Conservation (phyloP, 92 coral and sea anemone genomes). For the Nematostella vectensis region DNA sequence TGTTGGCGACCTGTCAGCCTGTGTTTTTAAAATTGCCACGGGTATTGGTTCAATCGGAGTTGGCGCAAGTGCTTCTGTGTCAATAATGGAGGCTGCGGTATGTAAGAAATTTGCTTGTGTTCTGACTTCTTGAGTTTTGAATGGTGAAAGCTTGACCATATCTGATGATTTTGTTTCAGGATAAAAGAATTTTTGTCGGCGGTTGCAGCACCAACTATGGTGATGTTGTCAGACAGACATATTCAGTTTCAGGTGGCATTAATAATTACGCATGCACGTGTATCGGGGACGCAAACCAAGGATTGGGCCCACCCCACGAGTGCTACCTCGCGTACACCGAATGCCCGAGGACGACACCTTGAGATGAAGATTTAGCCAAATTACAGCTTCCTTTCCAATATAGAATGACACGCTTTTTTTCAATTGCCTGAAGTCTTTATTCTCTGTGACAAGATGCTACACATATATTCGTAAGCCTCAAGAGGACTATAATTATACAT, state of each 20-base stretch:
- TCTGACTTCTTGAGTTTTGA: background rate
- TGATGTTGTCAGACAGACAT: background rate
- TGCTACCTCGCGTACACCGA: background rate
- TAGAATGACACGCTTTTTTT: too few relatives aligned
- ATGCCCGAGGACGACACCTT: background rate
- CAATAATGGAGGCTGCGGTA: background rate
- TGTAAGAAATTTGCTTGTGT: too few relatives aligned
- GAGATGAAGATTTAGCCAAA: too few relatives aligned
- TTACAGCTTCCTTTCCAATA: too few relatives aligned
- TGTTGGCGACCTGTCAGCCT: conserved; percentile 3
- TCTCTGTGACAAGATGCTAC: too few relatives aligned
- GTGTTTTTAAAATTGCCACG: background rate
- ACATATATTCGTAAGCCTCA: too few relatives aligned
- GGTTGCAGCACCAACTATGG: background rate
- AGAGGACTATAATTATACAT: too few relatives aligned
- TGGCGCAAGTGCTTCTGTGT: background rate
- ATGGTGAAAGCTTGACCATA: background rate
- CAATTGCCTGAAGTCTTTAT: too few relatives aligned
- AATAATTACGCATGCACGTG: background rate
- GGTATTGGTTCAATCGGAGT: background rate
- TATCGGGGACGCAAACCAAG: background rate
- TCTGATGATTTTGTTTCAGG: background rate
- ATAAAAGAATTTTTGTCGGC: background rate
- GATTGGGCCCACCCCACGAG: background rate
- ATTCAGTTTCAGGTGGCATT: background rate